phyloP scores from a whole-genome alignment of 2,888 invertebrate species.

The Zele albiditarsus region DNA sequence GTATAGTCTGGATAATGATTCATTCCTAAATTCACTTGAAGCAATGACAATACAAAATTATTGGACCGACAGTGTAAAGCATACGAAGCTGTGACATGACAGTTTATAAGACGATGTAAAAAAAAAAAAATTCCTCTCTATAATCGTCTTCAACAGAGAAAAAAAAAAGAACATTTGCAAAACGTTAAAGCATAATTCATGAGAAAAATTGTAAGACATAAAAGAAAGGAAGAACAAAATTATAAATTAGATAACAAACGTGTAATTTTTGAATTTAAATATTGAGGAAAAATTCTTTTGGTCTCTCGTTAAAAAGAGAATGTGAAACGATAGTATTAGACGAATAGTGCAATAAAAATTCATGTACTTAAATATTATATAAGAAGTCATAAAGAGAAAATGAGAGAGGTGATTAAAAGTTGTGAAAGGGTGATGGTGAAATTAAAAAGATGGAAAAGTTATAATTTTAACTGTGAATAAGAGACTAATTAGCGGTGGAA shows the following conservation, averaged over 20 bases:
- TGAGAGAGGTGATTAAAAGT: slow-evolving; percentile 14
- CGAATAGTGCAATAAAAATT: slow-evolving; percentile 63
- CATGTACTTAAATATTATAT: slow-evolving; percentile 59
- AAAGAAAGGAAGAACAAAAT: background rate
- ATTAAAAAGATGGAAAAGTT: slow-evolving; percentile 38
- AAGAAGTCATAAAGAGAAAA: slow-evolving; percentile 18
- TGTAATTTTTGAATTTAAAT: slow-evolving; percentile 1
- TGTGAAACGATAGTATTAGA: slow-evolving; percentile 52
- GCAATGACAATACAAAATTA: slow-evolving; percentile 96
- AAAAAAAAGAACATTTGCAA: background rate
- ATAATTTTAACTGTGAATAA: slow-evolving; percentile 50
- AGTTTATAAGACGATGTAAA: slow-evolving; percentile 47
- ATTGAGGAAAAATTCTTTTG: background rate
- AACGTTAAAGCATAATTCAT: background rate
- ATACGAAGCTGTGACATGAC: slow-evolving; percentile 84
- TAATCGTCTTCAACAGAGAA: background rate
- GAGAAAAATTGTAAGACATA: background rate
- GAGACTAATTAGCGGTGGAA: slow-evolving; percentile 38
- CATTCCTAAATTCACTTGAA: slow-evolving; percentile 92
- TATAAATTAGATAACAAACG: background rate
- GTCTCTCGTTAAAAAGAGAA: slow-evolving; percentile 21
- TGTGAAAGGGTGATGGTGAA: background rate
- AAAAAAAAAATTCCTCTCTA: slow-evolving; percentile 28
- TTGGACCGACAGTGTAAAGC: slow-evolving; percentile 93
- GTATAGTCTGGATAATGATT: slow-evolving; percentile 95